These are phyloP conservation scores for Coptodon bakossiorum DNA, from an alignment of 2,113 vertebrate species.

Conservation along the genomic window DNA sequence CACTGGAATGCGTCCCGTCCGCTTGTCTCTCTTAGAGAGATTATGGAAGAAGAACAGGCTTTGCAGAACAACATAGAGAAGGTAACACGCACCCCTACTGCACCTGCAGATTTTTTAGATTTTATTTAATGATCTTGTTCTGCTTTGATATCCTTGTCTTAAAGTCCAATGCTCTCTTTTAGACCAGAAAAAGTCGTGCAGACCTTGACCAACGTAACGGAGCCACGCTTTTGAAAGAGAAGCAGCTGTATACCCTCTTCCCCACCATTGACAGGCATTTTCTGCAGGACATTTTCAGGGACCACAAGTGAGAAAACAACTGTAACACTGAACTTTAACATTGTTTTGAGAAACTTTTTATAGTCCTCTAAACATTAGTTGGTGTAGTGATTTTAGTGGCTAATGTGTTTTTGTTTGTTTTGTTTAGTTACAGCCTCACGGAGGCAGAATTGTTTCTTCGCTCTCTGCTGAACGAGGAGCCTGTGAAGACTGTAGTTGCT, in stretches of 20 bases:
- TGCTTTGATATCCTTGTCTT: background rate
- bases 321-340: background rate
- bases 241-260: conserved; percentile 84
- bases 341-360: background rate
- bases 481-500: conserved; percentile 87
- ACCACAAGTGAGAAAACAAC: conserved; percentile 83
- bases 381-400: background rate
- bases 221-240: conserved; percentile 85
- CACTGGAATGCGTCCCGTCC: conserved; percentile 83
- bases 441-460: conserved; percentile 87
- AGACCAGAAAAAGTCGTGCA: conserved; percentile 72
- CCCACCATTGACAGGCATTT: conserved; percentile 88
- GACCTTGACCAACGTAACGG: conserved; percentile 79
- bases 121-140: background rate
- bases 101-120: background rate
- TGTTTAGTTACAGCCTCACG: conserved; percentile 82
- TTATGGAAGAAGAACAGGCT: conserved; percentile 91
- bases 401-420: background rate
- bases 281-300: conserved; percentile 89
- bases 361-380: background rate
- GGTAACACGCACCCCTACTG: conserved; percentile 59
- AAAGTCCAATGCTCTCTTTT: background rate
- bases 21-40: conserved; percentile 86
- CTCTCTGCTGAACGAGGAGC: conserved; percentile 83
- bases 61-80: conserved; percentile 81